These are phyloP conservation scores for Oreochromis aureus DNA, from an alignment of 2,113 vertebrate genomes.

Conservation along the genomic window DNA sequence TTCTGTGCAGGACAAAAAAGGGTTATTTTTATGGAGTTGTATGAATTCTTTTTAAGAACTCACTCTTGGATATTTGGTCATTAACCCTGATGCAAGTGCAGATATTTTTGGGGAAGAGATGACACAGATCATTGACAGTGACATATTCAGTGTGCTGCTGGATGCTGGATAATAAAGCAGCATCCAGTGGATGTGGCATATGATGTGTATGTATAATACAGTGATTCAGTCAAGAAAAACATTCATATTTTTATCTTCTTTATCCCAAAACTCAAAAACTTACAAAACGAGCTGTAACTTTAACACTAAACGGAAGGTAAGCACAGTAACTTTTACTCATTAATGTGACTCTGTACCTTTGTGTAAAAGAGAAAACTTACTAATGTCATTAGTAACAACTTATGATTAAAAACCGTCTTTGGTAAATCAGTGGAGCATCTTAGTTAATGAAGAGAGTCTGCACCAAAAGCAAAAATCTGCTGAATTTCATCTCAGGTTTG, in stretches of 20 bases:
- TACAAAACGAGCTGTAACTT: neutral
- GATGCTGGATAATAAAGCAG: neutral
- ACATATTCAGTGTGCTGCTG: neutral
- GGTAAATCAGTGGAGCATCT: neutral
- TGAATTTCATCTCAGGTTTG: neutral
- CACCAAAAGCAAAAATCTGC: neutral
- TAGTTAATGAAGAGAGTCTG: neutral
- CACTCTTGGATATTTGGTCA: neutral
- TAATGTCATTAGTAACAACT: neutral
- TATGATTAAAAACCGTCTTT: neutral
- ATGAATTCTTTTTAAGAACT: neutral
- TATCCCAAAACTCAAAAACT: fast-evolving
- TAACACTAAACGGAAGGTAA: fast-evolving
- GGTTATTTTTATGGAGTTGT: neutral
- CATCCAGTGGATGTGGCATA: neutral
- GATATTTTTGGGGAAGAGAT: neutral
- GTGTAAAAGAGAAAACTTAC: neutral
- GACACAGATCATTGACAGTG: neutral
- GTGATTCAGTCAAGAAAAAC: neutral
- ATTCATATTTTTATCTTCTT: neutral
- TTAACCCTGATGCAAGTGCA: neutral
- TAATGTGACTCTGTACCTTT: neutral
- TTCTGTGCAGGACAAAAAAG: neutral
- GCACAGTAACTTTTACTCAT: neutral
- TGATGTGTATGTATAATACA: neutral